Conservation (phyloP, 2,797 vertebrate genomes). For the Poeciliopsis turneri region DNA sequence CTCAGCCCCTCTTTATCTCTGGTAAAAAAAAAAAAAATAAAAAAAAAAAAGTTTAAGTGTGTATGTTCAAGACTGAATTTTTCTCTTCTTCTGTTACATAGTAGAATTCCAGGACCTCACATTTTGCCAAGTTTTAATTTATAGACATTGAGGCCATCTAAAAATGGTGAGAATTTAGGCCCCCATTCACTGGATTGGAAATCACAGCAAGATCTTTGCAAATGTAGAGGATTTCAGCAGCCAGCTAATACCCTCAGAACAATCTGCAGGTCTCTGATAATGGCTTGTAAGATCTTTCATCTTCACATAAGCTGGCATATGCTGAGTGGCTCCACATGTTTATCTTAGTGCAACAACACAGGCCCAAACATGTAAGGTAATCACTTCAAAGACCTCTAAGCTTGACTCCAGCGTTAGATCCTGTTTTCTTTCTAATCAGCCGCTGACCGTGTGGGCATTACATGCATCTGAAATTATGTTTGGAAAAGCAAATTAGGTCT, state of each 20-base stretch:
- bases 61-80: not conserved
- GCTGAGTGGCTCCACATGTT: conserved; percentile 78
- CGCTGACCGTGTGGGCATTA: conserved; percentile 66
- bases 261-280: conserved; percentile 77
- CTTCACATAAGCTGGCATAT: conserved; percentile 80
- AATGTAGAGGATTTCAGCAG: conserved; percentile 70
- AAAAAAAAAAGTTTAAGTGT: conserved; percentile 5
- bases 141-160: conserved; percentile 62
- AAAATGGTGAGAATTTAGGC: conserved; percentile 67
- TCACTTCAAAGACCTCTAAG: conserved; percentile 77
- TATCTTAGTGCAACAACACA: conserved; percentile 71
- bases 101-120: conserved; percentile 45
- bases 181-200: conserved; percentile 49
- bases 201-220: conserved; percentile 76
- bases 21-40: not conserved
- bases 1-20: conserved; percentile 17
- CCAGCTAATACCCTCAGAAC: conserved; percentile 72
- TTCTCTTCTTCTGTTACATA: conserved; percentile 7
- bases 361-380: conserved; percentile 74
- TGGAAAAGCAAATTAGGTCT: conserved; percentile 62
- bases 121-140: conserved; percentile 48
- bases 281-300: conserved; percentile 78
- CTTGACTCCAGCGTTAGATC: conserved; percentile 69
- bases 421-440: conserved; percentile 76
- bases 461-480: conserved; percentile 66